Evolutionary conservation across 2,113 vertebrate genomes (phyloP).

Genomic region (Anhinga anhinga): DNA sequence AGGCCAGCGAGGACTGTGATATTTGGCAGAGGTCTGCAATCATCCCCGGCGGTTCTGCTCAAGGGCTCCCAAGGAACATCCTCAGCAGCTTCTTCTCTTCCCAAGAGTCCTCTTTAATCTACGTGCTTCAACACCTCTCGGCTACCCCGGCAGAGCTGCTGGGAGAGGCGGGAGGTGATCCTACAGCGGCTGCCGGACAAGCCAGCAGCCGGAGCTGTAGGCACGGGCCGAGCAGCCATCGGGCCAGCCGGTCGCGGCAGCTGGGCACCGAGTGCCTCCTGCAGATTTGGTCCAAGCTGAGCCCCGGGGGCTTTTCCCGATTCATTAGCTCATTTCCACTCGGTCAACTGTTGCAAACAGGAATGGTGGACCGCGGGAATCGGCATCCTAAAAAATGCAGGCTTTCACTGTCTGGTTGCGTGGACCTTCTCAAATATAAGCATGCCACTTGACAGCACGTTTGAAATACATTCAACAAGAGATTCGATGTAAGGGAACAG

Average conservation of each 20-base stretch:
- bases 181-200: neutral
- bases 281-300: neutral
- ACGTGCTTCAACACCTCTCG: accelerated
- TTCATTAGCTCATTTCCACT: neutral
- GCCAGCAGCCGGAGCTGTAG: too few species aligned
- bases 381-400: neutral
- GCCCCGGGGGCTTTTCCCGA: neutral
- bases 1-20: neutral
- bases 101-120: neutral
- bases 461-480: neutral
- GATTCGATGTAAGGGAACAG: neutral
- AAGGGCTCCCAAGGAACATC: neutral
- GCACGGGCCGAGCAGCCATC: neutral
- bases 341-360: too few species aligned
- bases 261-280: neutral
- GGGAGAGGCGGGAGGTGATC: neutral
- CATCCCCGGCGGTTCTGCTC: neutral
- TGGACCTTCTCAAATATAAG: neutral
- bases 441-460: too few species aligned
- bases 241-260: neutral
- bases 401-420: neutral
- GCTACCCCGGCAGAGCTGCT: neutral
- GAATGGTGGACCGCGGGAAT: neutral
- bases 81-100: neutral
- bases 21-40: neutral